Conservation (phyloP, 2,113 vertebrate species). For the Coptodon rendalli region DNA sequence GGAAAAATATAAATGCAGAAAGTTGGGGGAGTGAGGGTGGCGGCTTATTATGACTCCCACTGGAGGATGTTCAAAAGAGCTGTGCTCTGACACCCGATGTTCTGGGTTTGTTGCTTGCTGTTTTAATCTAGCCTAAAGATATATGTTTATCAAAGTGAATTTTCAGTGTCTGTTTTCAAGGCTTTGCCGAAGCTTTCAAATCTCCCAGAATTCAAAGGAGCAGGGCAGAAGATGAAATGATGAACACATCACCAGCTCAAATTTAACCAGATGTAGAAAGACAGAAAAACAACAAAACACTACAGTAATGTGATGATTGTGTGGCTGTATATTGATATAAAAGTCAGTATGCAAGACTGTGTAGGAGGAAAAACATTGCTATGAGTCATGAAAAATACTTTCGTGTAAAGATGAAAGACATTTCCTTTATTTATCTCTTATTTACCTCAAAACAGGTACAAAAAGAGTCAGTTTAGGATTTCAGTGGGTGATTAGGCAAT, state of each 20-base stretch:
- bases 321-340: not conserved
- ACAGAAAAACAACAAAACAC: not conserved
- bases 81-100: conserved; percentile 18
- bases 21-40: conserved; percentile 19
- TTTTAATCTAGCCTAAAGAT: conserved; percentile 69
- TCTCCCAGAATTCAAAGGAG: conserved; percentile 51
- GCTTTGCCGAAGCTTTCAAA: conserved; percentile 48
- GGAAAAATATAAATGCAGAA: conserved; percentile 24
- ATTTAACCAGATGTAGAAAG: conserved; percentile 1
- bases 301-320: not conserved
- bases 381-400: not conserved
- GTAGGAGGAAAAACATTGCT: not conserved
- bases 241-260: conserved; percentile 22
- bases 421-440: not conserved
- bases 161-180: conserved; percentile 53
- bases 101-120: conserved; percentile 40
- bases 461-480: not conserved
- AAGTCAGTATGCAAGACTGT: not conserved
- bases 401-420: not conserved
- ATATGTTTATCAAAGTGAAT: conserved; percentile 71
- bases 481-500: not conserved
- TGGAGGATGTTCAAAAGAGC: conserved; percentile 56
- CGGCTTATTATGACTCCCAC: conserved; percentile 47
- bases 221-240: conserved; percentile 42
- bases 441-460: not conserved